Evolutionary conservation across 2,888 invertebrate species (phyloP).

Genomic region (Diploptera punctata): DNA sequence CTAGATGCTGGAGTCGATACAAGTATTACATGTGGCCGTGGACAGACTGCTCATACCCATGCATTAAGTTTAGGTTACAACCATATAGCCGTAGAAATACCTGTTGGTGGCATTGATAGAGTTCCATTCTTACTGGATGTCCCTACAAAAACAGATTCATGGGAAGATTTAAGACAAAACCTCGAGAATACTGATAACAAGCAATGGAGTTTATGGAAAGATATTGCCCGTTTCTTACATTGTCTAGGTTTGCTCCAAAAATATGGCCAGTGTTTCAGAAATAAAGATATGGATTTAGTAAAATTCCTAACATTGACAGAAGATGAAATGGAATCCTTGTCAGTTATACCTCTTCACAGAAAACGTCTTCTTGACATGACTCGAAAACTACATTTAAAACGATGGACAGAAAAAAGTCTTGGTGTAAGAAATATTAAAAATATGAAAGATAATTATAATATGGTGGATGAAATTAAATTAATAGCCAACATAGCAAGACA

Average conservation of each 20-base stretch:
- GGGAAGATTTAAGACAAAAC: background rate
- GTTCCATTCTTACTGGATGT: background rate
- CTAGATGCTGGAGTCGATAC: background rate
- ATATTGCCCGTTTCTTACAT: background rate
- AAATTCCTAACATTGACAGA: slow-evolving; percentile 2
- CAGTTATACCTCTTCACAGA: background rate
- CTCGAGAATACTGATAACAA: background rate
- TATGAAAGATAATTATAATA: background rate
- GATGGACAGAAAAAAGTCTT: background rate
- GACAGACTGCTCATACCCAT: background rate
- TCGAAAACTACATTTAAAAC: background rate
- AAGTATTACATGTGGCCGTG: background rate
- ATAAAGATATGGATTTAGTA: background rate
- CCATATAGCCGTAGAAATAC: slow-evolving; percentile 4
- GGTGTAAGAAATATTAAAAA: background rate
- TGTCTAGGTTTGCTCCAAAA: background rate
- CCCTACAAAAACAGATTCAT: background rate
- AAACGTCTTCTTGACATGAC: background rate
- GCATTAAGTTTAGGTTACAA: background rate
- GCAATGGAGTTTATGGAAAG: slow-evolving; percentile 5
- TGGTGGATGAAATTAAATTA: background rate
- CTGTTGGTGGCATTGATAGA: background rate
- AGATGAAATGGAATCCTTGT: slow-evolving; percentile 3
- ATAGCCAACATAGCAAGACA: background rate
- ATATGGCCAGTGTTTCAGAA: background rate